Evolutionary conservation across 1,140 invertebrate genomes (phyloP).

Genomic region (Whitmania pigra): DNA sequence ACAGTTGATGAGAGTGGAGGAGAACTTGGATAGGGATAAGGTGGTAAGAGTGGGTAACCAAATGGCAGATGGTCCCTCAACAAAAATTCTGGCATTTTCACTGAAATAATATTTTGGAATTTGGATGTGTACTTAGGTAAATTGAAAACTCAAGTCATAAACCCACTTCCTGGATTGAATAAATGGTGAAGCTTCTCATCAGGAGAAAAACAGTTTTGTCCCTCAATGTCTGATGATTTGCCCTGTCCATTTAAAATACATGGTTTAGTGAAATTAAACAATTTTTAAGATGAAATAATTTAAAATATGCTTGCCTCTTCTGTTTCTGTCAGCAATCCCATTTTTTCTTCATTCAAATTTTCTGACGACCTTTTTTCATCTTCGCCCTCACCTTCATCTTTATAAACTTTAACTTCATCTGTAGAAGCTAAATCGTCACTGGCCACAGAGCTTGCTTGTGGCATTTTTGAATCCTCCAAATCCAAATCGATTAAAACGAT

Average conservation of each 20-base stretch:
- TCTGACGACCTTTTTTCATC: slow-evolving; percentile 61
- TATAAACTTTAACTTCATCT: slow-evolving; percentile 91
- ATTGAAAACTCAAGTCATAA: background rate
- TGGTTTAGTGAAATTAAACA: background rate
- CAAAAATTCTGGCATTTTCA: slow-evolving; percentile 16
- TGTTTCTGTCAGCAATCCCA: slow-evolving; percentile 82
- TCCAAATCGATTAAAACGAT: too few relatives aligned
- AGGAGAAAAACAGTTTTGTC: slow-evolving; percentile 16
- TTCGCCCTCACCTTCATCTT: slow-evolving; percentile 84
- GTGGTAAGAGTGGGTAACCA: slow-evolving; percentile 17
- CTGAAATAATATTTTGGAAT: background rate
- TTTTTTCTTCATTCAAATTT: slow-evolving; percentile 84
- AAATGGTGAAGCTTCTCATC: slow-evolving; percentile 16
- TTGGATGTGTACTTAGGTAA: background rate
- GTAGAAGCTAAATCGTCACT: slow-evolving; percentile 81
- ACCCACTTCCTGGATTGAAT: background rate
- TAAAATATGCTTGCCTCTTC: slow-evolving; percentile 45
- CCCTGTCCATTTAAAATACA: slow-evolving; percentile 16
- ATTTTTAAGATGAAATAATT: background rate
- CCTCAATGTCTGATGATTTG: slow-evolving; percentile 25
- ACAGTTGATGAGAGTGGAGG: slow-evolving; percentile 10
- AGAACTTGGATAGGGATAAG: slow-evolving; percentile 15
- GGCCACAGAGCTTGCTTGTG: slow-evolving; percentile 60
- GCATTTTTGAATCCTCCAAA: background rate
- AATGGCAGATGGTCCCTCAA: slow-evolving; percentile 15